Conservation (phyloP, 2,113 vertebrate genomes). For the Nerophis lumbriciformis region DNA sequence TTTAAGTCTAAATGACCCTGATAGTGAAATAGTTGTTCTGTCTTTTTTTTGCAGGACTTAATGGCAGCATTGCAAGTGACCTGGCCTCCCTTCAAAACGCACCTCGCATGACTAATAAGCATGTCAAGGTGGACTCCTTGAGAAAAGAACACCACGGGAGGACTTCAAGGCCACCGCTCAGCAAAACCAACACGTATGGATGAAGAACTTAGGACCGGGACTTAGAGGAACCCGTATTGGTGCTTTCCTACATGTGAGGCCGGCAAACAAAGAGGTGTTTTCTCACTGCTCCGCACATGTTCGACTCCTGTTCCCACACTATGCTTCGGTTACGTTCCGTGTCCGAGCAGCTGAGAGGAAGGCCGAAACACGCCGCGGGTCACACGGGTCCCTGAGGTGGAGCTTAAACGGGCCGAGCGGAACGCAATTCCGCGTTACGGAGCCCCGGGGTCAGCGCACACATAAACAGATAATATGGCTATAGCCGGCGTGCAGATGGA, state of each 20-base stretch:
- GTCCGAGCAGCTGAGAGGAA: slow-evolving; percentile 46
- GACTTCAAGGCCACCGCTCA: slow-evolving; percentile 31
- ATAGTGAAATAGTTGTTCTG: slow-evolving; percentile 12
- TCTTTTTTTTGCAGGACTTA: slow-evolving; percentile 18
- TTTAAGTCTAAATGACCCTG: not conserved
- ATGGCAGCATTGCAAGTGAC: slow-evolving; percentile 26
- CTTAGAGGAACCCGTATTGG: slow-evolving; percentile 1
- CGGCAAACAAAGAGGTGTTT: slow-evolving; percentile 25
- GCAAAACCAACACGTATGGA: slow-evolving; percentile 34
- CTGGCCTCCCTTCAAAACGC: slow-evolving; percentile 36
- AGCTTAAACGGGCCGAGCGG: slow-evolving; percentile 38
- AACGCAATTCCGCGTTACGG: slow-evolving; percentile 48
- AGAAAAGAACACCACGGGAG: slow-evolving; percentile 21
- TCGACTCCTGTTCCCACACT: slow-evolving; percentile 50
- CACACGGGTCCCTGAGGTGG: slow-evolving; percentile 40
- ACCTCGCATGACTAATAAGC: slow-evolving; percentile 45
- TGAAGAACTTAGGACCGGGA: slow-evolving; percentile 28
- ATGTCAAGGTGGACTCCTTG: slow-evolving; percentile 39
- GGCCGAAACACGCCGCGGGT: slow-evolving; percentile 24
- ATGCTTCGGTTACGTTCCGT: slow-evolving; percentile 29
- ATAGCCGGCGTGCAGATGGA: slow-evolving; percentile 22
- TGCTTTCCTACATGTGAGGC: slow-evolving; percentile 1
- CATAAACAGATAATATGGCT: slow-evolving; percentile 2
- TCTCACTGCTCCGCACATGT: slow-evolving; percentile 15
- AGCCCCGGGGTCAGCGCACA: slow-evolving; percentile 26